Conservation (phyloP, 2,888 invertebrate genomes). For the Dynastes maya region DNA sequence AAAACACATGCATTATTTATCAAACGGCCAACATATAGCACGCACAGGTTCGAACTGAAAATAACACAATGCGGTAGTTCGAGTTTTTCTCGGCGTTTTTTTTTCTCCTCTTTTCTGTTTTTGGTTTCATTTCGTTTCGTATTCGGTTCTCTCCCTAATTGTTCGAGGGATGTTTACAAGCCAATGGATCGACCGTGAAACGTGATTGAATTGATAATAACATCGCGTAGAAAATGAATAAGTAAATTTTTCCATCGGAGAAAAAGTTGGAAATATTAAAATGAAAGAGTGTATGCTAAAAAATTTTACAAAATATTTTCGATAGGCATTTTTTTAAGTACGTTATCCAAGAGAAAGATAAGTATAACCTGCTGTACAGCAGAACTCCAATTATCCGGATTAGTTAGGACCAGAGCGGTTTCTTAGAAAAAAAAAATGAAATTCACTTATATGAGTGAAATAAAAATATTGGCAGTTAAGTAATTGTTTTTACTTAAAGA, state of each 20-base stretch:
- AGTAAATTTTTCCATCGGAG: background rate
- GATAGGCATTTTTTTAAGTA: no score
- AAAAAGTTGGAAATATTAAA: background rate
- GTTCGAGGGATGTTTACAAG: constrained; percentile 36
- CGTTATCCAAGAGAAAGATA: no score
- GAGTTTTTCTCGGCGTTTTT: constrained; percentile 27
- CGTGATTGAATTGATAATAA: constrained; percentile 36
- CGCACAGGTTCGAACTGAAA: constrained; percentile 45
- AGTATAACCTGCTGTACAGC: no score
- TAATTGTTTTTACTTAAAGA: no score
- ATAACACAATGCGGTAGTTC: constrained; percentile 41
- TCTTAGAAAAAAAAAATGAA: no score
- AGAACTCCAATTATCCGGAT: no score
- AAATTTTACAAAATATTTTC: no score
- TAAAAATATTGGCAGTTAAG: no score
- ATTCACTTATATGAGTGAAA: no score
- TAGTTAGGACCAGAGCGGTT: no score
- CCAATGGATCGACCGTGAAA: constrained; percentile 31
- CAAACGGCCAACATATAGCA: constrained; percentile 57
- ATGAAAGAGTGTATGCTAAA: background rate
- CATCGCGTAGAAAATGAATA: constrained; percentile 11
- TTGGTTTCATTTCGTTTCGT: constrained; percentile 11
- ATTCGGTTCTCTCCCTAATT: constrained; percentile 36
- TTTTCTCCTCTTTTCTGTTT: constrained; percentile 10
- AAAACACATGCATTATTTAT: constrained; percentile 57